A percentile compares a stretch with the other conserved stretches of the same genome.
Evolutionary conservation across 2,888 invertebrate species (phyloP).

Genomic region (Mythimna lalbum): DNA sequence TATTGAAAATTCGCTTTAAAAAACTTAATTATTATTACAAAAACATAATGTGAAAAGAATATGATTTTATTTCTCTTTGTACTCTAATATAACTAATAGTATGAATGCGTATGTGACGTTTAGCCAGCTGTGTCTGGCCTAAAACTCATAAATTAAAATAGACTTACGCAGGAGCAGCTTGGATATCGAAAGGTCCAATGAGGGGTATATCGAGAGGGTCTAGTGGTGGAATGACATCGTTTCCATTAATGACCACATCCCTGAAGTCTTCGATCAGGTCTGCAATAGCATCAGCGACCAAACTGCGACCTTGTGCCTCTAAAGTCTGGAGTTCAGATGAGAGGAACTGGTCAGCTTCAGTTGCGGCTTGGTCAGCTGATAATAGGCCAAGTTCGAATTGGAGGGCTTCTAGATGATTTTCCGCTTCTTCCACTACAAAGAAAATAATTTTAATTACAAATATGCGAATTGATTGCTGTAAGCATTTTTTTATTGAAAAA

Average conservation of each 20-base stretch:
- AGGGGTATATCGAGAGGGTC: constrained; percentile 70
- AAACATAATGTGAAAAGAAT: not conserved
- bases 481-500: not conserved
- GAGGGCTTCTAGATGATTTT: constrained; percentile 32
- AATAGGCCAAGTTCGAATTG: constrained; percentile 51
- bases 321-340: constrained; percentile 34
- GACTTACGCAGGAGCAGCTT: constrained; percentile 66
- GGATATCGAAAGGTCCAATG: constrained; percentile 68
- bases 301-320: constrained; percentile 50
- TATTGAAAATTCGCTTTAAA: not conserved
- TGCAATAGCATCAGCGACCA: constrained; percentile 65
- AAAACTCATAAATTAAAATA: not conserved
- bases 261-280: constrained; percentile 70
- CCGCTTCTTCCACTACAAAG: constrained; percentile 23
- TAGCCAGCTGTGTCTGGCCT: not conserved
- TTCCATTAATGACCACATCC: constrained; percentile 74
- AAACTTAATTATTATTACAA: not conserved
- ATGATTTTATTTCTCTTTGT: too few species aligned
- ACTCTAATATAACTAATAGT: too few species aligned
- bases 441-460: not conserved
- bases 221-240: constrained; percentile 71
- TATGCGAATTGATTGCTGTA: too few species aligned
- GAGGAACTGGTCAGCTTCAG: constrained; percentile 47
- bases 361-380: constrained; percentile 35
- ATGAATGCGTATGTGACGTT: too few species aligned